Evolutionary conservation across 1,140 invertebrate species (phyloP), one percentile per base, ranked within the genome.

Genomic region (Ceratosolen fusciceps): DNA sequence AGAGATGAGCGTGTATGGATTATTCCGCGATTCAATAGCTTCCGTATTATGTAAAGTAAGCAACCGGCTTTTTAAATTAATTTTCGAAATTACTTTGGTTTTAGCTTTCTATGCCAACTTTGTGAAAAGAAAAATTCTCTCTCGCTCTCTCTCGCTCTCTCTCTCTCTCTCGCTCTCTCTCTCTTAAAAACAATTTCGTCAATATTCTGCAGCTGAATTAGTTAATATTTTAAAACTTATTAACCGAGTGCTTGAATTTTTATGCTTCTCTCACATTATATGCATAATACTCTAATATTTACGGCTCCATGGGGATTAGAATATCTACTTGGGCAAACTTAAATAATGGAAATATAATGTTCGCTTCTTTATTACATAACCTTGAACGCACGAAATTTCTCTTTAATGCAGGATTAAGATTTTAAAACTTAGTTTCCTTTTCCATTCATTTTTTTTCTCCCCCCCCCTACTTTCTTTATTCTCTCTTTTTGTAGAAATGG

Each of bases 331-430:
- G 5, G 8, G 4, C 0, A 65, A 37, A 65, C 31, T 65, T 37
- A n/a, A n/a, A 9, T 65, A 31, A n/a, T 65, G 16, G 19, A 65
- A 37, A 65, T 21, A 65, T 65, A 37, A 65, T 31, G 58, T 60
- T 34, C 29, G 19, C 29, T 60, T 60, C n/a, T 60, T 60, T 31
- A 31, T 19, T 60, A 31, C 58, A 31, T 31, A 60, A 60, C 29
- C 58, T 60, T 60, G 29, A 60, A 60, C 12, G 26, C 2, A 60
- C 31, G 12, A 60, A 60, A 60, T 60, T 60, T 60, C 29, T 29
- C 4, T 60, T 60, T 60, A 60, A 31, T 34, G 5, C 12, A 16
- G 29, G 26, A 60, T 60, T 60, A 31, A 60, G 58, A 60, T 31
- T 60, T 29, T 31, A 31, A 60, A 60, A 60, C 26, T 60, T 60